Base-by-base conservation (phyloP, 2,888 invertebrate species). In the Calameuta pallipes region DNA sequence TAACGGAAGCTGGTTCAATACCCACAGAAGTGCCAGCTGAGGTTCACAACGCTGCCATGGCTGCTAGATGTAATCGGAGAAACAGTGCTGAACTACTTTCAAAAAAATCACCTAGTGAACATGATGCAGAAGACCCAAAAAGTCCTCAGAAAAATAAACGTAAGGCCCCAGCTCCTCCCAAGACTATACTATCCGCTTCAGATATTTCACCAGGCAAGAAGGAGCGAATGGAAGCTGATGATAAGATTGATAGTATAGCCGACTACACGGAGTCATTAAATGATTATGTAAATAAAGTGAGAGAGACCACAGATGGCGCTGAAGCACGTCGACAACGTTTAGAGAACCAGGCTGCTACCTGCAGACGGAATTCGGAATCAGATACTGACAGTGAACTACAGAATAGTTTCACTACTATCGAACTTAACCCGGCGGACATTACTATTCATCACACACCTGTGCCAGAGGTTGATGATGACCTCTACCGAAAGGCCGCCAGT, bases 401-500 rank as follows among this genome's bases (percentile, higher is more conserved):
- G 76, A 89, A 89, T 69, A 90, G 88, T 74, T 91, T 92, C 36
- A 95, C 95, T 35, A 96, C 95, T 1, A 95, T 96, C 77, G 96
- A 96, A 88, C 90, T 96, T 34, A 95, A 96, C 87, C 94, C 95
- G 4, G 94, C 95, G 80, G 95, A 96, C 84, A 95, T 96, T 77
- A 96, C 95, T 6, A 94, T 96, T 70, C 96, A 96, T 86, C 95
- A 95, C 87, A 94, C 94, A 15, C 94, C 95, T 69, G 92, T 90
- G 76, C 91, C 88, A 9, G 87, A 79, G 79, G 90, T 84, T n/a
- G 89, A 92, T 73, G 90, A 92, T 13, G 94, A 95, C 82, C 94
- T 94, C 87, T 93, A 93, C 79, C 92, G 96, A 31, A 96, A 95
- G 92, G 96, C 96, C 3, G 95, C 96, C 0, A 96, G 96, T 69